Evolutionary conservation across 1,140 invertebrate species (phyloP).

Genomic region (Drosophila albomicans): DNA sequence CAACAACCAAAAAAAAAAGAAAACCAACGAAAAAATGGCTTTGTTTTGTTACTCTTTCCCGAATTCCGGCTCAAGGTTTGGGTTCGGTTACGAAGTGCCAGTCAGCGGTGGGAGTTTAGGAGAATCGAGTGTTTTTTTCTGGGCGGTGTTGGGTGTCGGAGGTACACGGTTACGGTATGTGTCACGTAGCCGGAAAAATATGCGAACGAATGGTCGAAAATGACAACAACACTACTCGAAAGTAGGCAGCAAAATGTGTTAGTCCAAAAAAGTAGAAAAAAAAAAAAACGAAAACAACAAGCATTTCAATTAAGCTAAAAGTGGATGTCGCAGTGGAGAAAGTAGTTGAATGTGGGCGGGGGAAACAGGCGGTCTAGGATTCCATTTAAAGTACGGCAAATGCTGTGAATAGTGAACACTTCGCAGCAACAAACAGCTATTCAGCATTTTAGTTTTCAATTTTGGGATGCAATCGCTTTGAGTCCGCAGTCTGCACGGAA

Average conservation of each 20-base stretch:
- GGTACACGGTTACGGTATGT: conserved; percentile 58
- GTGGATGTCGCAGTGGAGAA: conserved; percentile 14
- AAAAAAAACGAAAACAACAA: conserved; percentile 29
- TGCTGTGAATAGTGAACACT: conserved; percentile 10
- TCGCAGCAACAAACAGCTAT: conserved; percentile 23
- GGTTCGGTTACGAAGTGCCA: conserved; percentile 13
- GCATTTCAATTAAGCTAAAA: conserved; percentile 76
- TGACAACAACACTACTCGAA: conserved; percentile 48
- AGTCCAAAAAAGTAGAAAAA: conserved; percentile 21
- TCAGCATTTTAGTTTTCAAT: conserved; percentile 51
- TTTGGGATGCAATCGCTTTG: conserved; percentile 68
- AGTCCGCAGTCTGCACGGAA: conserved; percentile 28
- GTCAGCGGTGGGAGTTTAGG: no score
- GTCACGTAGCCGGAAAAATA: conserved; percentile 75
- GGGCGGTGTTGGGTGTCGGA: no score
- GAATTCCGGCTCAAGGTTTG: conserved; percentile 14
- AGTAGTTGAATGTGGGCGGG: background rate
- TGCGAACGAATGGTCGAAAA: conserved; percentile 67
- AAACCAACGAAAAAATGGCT: conserved; percentile 57
- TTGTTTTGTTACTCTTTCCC: conserved; percentile 59
- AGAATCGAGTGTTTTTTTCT: no score
- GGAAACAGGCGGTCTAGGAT: background rate
- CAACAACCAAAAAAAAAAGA: background rate
- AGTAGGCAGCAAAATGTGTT: conserved; percentile 26
- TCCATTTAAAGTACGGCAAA: conserved; percentile 27